Percentiles rank a stretch among this genome's conserved stretches.
Conservation (phyloP, 2,113 vertebrate species). For the Thalassarche chlororhynchos region DNA sequence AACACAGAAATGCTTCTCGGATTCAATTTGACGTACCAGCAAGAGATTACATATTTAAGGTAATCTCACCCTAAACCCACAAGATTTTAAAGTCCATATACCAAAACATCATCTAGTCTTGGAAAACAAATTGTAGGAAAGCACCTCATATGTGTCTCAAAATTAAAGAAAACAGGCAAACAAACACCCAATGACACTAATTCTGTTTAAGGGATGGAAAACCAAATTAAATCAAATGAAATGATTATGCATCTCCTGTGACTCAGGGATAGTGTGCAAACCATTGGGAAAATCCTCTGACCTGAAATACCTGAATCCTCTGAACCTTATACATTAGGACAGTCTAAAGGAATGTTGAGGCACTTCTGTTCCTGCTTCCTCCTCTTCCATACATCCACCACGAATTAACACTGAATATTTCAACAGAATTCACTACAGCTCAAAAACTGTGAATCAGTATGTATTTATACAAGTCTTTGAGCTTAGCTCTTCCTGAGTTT, state of each 20-base stretch:
- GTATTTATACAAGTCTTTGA: background rate
- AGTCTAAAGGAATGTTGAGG: background rate
- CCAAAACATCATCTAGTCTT: background rate
- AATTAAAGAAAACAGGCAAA: background rate
- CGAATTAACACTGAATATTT: background rate
- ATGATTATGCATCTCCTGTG: background rate
- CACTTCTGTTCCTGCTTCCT: background rate
- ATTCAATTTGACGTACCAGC: background rate
- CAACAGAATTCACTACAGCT: background rate
- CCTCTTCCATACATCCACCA: background rate
- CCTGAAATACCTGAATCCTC: too few species aligned
- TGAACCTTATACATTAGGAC: background rate
- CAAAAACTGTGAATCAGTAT: background rate
- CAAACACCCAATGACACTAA: background rate
- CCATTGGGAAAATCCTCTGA: background rate
- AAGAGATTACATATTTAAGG: background rate
- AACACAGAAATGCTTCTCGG: background rate
- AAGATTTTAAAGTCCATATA: background rate
- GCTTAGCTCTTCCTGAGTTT: background rate
- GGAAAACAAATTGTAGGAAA: background rate
- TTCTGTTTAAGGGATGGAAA: background rate
- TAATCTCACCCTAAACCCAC: background rate
- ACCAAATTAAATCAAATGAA: background rate
- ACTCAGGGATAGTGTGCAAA: background rate
- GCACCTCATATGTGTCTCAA: rapidly evolving